Percentiles rank a stretch among this genome's conserved stretches.
Evolutionary conservation across 2,888 invertebrate genomes (phyloP).

Genomic region (Cephus runcator): DNA sequence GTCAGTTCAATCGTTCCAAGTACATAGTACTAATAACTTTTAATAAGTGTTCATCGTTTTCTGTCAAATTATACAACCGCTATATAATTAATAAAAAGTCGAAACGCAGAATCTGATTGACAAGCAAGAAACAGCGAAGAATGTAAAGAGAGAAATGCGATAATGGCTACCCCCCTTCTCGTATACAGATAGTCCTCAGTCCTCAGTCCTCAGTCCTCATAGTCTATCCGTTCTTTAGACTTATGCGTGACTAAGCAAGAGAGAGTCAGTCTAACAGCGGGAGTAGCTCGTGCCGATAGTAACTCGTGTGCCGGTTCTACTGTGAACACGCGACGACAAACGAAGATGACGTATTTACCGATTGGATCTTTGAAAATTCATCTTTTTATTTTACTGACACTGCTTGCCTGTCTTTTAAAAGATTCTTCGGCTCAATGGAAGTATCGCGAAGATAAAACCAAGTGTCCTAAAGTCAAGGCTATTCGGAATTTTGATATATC

Average conservation of each 20-base stretch:
- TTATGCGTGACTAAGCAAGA: background rate
- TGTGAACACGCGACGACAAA: background rate
- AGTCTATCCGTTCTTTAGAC: background rate
- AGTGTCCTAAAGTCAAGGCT: slow-evolving; percentile 82
- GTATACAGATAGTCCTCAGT: slow-evolving; percentile 28
- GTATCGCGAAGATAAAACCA: slow-evolving; percentile 73
- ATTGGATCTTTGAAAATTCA: background rate
- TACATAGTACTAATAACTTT: background rate
- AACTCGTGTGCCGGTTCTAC: background rate
- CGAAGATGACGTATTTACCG: background rate
- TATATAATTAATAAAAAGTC: background rate
- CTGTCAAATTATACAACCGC: background rate
- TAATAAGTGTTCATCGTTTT: background rate
- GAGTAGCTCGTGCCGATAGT: background rate
- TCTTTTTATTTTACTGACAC: background rate
- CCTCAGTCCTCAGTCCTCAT: slow-evolving; percentile 9
- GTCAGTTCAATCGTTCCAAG: background rate
- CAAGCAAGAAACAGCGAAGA: slow-evolving; percentile 30
- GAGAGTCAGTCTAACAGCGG: background rate
- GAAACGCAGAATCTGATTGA: background rate
- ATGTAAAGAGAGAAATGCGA: slow-evolving; percentile 59
- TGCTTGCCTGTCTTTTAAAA: background rate
- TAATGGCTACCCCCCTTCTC: slow-evolving; percentile 48
- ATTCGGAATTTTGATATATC: slow-evolving; percentile 83
- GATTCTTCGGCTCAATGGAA: slow-evolving; percentile 42